These are phyloP conservation scores for Raja brachyura DNA, from an alignment of 2,113 vertebrate genomes.

Conservation along the genomic window DNA sequence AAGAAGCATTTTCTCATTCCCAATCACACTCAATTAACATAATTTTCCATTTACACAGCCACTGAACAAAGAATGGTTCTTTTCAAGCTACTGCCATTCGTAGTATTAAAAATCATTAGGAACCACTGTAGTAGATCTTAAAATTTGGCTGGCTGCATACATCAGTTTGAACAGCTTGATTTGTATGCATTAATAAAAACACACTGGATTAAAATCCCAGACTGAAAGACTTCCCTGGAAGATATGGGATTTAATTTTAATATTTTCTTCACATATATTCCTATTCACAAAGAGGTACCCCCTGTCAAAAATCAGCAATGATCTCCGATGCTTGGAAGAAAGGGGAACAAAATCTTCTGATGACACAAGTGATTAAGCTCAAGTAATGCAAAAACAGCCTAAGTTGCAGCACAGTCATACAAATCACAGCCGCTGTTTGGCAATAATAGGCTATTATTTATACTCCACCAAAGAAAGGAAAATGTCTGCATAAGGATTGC, in stretches of 20 bases:
- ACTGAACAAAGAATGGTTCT: not conserved
- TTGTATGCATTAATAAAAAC: not conserved
- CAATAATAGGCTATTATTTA: not conserved
- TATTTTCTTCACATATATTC: not conserved
- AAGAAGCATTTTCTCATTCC: not conserved
- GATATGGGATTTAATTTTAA: not conserved
- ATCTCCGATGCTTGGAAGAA: not conserved
- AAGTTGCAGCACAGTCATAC: not conserved
- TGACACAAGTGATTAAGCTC: not conserved
- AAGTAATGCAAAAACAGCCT: not conserved
- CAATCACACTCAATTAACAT: constrained; percentile 14
- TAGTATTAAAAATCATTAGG: not conserved
- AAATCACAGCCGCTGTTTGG: not conserved
- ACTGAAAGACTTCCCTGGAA: not conserved
- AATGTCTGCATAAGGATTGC: not conserved
- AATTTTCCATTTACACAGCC: not conserved
- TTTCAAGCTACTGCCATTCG: not conserved
- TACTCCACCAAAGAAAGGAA: not conserved
- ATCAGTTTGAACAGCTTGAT: not conserved
- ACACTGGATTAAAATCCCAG: not conserved
- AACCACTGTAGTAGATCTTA: not conserved
- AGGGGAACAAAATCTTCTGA: not conserved
- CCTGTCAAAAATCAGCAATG: not conserved
- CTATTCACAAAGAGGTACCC: not conserved
- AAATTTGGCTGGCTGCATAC: not conserved